These are phyloP conservation scores for Myathropa florea DNA, from an alignment of 2,888 invertebrate species.

Conservation along the genomic window DNA sequence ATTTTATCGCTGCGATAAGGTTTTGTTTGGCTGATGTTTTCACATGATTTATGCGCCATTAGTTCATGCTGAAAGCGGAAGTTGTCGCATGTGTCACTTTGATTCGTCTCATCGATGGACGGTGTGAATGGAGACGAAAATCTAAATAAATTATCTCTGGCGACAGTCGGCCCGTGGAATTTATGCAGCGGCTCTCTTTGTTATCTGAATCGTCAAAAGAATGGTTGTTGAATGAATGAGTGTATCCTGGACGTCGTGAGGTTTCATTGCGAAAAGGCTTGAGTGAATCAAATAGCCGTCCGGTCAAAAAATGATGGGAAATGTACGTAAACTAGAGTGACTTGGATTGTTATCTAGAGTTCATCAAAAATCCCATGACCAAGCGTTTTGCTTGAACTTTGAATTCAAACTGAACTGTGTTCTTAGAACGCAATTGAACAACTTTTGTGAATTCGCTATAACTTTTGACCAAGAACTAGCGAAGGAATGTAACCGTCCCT, in stretches of 20 bases:
- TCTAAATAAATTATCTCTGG: not conserved
- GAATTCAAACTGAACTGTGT: too few relatives aligned
- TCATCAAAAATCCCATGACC: too few relatives aligned
- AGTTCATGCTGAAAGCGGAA: not conserved
- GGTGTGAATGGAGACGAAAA: not conserved
- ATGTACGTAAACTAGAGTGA: too few relatives aligned
- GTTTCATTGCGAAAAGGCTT: not conserved
- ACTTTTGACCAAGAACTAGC: too few relatives aligned
- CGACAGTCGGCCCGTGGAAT: not conserved
- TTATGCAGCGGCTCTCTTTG: not conserved
- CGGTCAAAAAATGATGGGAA: too few relatives aligned
- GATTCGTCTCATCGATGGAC: too few relatives aligned
- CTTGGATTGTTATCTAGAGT: too few relatives aligned
- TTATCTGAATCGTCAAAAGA: not conserved
- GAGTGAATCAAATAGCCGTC: too few relatives aligned
- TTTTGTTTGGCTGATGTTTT: not conserved
- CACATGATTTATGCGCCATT: not conserved
- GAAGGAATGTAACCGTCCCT: too few relatives aligned
- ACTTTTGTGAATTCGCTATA: too few relatives aligned
- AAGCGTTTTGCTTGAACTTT: too few relatives aligned
- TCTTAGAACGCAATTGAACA: too few relatives aligned
- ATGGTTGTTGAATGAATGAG: not conserved
- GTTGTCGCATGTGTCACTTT: not conserved
- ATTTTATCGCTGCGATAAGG: not conserved
- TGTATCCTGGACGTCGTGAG: not conserved